Conservation (phyloP, 2,113 vertebrate genomes). For the Mystacornis crossleyi region DNA sequence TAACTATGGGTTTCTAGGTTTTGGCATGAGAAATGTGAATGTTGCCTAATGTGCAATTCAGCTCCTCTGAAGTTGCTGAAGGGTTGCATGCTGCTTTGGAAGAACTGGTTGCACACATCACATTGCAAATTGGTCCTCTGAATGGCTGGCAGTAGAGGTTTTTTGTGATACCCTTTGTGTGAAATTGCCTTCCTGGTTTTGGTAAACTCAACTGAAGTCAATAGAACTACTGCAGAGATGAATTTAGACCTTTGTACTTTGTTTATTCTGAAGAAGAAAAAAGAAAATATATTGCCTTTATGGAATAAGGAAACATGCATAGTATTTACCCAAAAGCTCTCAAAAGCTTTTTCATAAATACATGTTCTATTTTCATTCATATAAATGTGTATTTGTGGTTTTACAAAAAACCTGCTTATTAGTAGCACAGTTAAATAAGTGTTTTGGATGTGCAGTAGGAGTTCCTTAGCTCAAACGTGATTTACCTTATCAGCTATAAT, state of each 20-base stretch:
- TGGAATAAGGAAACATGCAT: not conserved
- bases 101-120: conserved; percentile 23
- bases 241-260: conserved; percentile 43
- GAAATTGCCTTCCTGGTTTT: conserved; percentile 38
- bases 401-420: conserved; percentile 48
- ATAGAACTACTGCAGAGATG: conserved; percentile 31
- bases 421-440: conserved; percentile 57
- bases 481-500: conserved; percentile 44
- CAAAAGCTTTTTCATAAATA: conserved; percentile 50
- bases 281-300: not conserved
- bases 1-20: conserved; percentile 22
- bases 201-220: not conserved
- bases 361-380: not conserved
- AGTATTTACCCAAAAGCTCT: conserved; percentile 41
- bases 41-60: conserved; percentile 20
- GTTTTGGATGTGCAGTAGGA: conserved; percentile 33
- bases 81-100: conserved; percentile 33
- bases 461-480: conserved; percentile 8
- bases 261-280: conserved; percentile 17
- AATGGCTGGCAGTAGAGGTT: not conserved
- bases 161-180: conserved; percentile 8
- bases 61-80: not conserved
- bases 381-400: conserved; percentile 39
- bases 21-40: not conserved
- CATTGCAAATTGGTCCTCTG: not conserved